Conservation (phyloP, 1,140 invertebrate species). For the Drosophila truncata region DNA sequence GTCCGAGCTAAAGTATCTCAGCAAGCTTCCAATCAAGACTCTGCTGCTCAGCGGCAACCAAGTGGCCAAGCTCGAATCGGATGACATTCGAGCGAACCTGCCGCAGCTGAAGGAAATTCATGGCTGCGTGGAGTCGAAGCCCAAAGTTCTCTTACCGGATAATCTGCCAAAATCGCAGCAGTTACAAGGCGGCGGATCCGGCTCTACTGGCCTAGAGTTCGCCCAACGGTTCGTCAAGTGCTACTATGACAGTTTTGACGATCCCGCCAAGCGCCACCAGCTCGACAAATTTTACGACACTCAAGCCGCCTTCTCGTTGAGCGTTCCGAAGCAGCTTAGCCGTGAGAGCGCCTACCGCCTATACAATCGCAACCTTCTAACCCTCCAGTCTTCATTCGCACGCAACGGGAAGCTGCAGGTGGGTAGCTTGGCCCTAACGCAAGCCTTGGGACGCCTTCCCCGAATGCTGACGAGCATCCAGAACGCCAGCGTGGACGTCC, state of each 20-base stretch:
- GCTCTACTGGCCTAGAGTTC: not conserved
- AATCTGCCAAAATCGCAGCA: not conserved
- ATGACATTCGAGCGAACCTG: constrained; percentile 8
- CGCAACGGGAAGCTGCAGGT: constrained; percentile 25
- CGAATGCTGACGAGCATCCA: not conserved
- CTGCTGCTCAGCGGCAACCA: constrained; percentile 33
- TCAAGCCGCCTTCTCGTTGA: constrained; percentile 37
- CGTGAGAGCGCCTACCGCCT: constrained; percentile 12
- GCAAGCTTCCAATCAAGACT: not conserved
- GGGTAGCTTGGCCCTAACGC: constrained; percentile 1
- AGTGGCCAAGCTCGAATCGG: constrained; percentile 11
- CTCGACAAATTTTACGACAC: constrained; percentile 21
- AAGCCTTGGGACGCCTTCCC: constrained; percentile 36
- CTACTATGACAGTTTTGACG: constrained; percentile 39
- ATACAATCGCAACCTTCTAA: constrained; percentile 40
- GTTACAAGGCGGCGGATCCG: not conserved
- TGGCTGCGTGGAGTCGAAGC: constrained; percentile 3
- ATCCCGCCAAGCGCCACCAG: constrained; percentile 1
- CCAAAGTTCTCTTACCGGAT: not conserved
- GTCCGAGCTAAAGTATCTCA: constrained; percentile 27
- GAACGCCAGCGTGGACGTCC: constrained; percentile 2
- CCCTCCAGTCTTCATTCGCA: constrained; percentile 12
- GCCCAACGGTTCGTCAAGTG: constrained; percentile 5
- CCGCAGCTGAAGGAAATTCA: constrained; percentile 23
- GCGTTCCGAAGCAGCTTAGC: constrained; percentile 4